These are phyloP conservation scores for Heteromurus nitidus DNA, from an alignment of 2,888 invertebrate species.

Conservation along the genomic window DNA sequence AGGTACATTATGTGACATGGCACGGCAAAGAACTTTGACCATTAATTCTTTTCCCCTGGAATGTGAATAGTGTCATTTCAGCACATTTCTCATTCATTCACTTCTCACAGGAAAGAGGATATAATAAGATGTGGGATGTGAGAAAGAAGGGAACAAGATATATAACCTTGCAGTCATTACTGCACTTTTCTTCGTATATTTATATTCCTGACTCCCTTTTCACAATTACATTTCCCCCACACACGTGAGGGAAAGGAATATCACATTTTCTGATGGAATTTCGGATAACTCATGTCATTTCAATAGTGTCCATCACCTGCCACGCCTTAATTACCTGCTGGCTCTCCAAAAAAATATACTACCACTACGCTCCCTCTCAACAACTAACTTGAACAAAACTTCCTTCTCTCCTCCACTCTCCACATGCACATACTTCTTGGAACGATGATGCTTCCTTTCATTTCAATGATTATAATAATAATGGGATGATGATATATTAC, in stretches of 20 bases:
- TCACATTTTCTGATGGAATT: constrained; percentile 50
- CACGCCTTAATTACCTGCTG: constrained; percentile 62
- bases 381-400: constrained; percentile 5
- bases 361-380: not conserved
- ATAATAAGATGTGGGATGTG: not conserved
- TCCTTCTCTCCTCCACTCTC: constrained; percentile 2
- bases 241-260: constrained; percentile 20
- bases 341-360: constrained; percentile 34
- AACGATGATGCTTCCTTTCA: constrained; percentile 9
- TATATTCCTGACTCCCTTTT: not conserved
- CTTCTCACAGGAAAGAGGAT: not conserved
- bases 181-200: too few relatives aligned
- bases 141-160: too few relatives aligned
- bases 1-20: too few relatives aligned
- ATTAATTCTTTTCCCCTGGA: not conserved
- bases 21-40: constrained; percentile 28
- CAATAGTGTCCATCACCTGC: constrained; percentile 62
- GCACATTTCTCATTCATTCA: constrained; percentile 22
- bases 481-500: constrained; percentile 29
- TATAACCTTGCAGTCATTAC: too few relatives aligned
- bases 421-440: not conserved
- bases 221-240: not conserved
- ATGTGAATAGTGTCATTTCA: constrained; percentile 8
- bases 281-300: constrained; percentile 52
- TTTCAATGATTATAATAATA: constrained; percentile 45